These are phyloP conservation scores for Lanius collurio DNA, from an alignment of 2,113 vertebrate genomes.

Conservation along the genomic window DNA sequence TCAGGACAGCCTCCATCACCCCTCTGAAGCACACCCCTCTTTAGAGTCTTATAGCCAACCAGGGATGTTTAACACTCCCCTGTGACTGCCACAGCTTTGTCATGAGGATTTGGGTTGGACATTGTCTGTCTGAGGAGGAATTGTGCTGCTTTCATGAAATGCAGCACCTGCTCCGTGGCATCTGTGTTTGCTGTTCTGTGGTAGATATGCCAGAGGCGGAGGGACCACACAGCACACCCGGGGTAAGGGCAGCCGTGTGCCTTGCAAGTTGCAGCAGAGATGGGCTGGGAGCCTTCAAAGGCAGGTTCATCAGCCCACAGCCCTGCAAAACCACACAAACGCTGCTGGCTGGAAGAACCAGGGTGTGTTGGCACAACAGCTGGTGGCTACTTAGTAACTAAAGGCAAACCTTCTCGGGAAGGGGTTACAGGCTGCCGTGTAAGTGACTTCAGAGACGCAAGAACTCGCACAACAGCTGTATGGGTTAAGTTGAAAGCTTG, in stretches of 20 bases:
- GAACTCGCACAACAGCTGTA: constrained; percentile 18
- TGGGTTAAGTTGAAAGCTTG: background rate
- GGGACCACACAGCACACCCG: fast-evolving
- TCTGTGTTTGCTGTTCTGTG: background rate
- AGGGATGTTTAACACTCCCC: background rate
- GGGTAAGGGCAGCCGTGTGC: fast-evolving
- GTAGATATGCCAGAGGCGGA: background rate
- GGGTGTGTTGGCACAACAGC: background rate
- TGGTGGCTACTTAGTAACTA: background rate
- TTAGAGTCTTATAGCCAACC: fast-evolving
- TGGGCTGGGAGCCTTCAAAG: background rate
- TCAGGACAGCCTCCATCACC: background rate
- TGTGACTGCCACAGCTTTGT: background rate
- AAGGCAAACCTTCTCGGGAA: background rate
- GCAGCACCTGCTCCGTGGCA: background rate
- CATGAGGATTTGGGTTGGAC: background rate
- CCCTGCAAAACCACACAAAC: background rate
- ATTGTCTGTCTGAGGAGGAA: background rate
- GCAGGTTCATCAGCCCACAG: background rate
- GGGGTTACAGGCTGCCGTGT: background rate
- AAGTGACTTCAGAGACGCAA: background rate
- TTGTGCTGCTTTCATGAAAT: background rate
- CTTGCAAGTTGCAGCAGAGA: background rate
- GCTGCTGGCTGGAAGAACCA: background rate
- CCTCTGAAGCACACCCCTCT: background rate